These are phyloP conservation scores for Buceros bicornis DNA, from an alignment of 2,797 vertebrate species.

Conservation along the genomic window DNA sequence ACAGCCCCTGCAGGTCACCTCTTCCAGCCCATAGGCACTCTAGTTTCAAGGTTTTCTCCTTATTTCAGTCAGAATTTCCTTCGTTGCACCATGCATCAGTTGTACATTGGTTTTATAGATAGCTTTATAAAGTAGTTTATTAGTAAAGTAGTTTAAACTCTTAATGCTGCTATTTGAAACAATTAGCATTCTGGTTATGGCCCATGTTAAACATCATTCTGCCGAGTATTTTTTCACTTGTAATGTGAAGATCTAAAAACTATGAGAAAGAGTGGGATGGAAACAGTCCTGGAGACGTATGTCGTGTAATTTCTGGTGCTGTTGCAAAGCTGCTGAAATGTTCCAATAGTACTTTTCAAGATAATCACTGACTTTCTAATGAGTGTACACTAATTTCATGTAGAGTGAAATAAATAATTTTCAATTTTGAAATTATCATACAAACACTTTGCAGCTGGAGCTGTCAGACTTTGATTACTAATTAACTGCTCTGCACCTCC, in stretches of 20 bases:
- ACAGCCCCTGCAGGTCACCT: neutral
- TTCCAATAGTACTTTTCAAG: slow-evolving; percentile 21
- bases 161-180: neutral
- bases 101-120: neutral
- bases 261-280: neutral
- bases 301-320: neutral
- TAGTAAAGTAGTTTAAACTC: neutral
- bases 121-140: neutral
- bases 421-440: slow-evolving; percentile 73
- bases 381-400: slow-evolving; percentile 58
- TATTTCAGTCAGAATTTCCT: neutral
- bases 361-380: slow-evolving; percentile 66
- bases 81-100: neutral
- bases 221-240: neutral
- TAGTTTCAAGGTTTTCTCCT: neutral
- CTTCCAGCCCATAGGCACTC: neutral
- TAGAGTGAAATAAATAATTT: slow-evolving; percentile 71
- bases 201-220: neutral
- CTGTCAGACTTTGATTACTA: slow-evolving; percentile 71
- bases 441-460: slow-evolving; percentile 72
- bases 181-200: neutral
- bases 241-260: neutral
- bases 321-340: neutral
- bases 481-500: slow-evolving; percentile 65
- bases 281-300: neutral